Conservation (phyloP, 2,888 invertebrate species). For the Strigamia maritima region DNA sequence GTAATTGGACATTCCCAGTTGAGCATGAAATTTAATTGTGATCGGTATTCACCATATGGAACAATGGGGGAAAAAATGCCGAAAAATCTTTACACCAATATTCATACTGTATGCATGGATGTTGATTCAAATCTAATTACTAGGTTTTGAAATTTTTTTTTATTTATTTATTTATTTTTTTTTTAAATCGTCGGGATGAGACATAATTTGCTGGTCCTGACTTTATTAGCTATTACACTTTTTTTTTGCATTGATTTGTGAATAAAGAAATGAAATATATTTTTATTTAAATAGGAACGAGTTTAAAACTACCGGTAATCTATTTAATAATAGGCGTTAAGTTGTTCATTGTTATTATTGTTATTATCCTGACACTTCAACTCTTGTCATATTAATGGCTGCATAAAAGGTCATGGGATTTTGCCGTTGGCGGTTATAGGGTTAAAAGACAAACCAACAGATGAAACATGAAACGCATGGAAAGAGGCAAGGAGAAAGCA, state of each 20-base stretch:
- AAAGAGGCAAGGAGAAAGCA: conserved; percentile 3
- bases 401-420: not conserved
- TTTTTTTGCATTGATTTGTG: not conserved
- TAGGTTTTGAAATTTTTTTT: not conserved
- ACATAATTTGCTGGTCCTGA: not conserved
- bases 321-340: not conserved
- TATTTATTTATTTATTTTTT: not conserved
- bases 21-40: conserved; percentile 29
- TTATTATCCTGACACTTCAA: conserved; percentile 10
- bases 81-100: conserved; percentile 11
- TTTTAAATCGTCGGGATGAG: not conserved
- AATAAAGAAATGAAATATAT: not conserved
- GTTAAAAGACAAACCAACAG: not conserved
- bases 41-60: conserved; percentile 17
- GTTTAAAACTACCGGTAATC: not conserved
- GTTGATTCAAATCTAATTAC: conserved; percentile 21
- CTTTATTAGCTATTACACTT: not conserved
- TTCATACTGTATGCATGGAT: conserved; percentile 11
- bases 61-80: not conserved
- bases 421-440: conserved; percentile 1
- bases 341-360: not conserved
- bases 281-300: not conserved
- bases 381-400: conserved; percentile 9
- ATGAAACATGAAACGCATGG: not conserved
- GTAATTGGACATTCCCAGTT: conserved; percentile 27